Evolutionary conservation across 2,888 invertebrate species (phyloP).

Genomic region (Drosophila ezoana): DNA sequence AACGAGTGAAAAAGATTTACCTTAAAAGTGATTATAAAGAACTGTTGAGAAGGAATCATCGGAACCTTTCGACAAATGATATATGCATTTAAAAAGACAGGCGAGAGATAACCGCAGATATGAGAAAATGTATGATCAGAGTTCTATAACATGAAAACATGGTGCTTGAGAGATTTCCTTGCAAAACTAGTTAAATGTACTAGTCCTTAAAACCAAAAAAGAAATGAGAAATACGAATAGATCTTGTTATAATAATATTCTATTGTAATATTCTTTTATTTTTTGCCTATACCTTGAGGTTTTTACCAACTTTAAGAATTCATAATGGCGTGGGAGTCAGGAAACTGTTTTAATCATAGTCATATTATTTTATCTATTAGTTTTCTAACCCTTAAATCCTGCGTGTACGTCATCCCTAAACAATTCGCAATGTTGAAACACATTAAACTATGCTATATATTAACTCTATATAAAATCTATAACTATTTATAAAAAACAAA

Average conservation of each 20-base stretch:
- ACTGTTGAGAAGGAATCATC: constrained; percentile 2
- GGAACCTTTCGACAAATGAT: constrained; percentile 28
- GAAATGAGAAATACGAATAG: constrained; percentile 14
- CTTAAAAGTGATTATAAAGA: constrained; percentile 13
- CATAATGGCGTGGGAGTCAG: constrained; percentile 7
- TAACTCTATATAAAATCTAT: constrained; percentile 55
- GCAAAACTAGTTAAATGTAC: constrained; percentile 34
- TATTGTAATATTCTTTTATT: constrained; percentile 6
- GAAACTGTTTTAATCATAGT: constrained; percentile 6
- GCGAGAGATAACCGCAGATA: constrained; percentile 4
- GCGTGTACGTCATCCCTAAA: constrained; percentile 7
- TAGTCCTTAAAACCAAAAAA: constrained; percentile 15
- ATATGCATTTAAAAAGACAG: constrained; percentile 35
- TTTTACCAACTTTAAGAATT: background rate
- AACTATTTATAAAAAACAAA: constrained; percentile 54
- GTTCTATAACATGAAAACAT: constrained; percentile 44
- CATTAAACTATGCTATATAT: constrained; percentile 44
- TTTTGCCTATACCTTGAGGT: background rate
- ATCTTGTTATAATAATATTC: constrained; percentile 29
- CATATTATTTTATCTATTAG: background rate
- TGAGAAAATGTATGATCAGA: constrained; percentile 17
- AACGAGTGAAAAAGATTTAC: constrained; percentile 26
- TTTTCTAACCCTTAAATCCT: constrained; percentile 6
- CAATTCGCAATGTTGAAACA: constrained; percentile 44
- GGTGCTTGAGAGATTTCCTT: constrained; percentile 70